phyloP scores from a whole-genome alignment of 2,888 invertebrate species.

The Doris montereyensis region DNA sequence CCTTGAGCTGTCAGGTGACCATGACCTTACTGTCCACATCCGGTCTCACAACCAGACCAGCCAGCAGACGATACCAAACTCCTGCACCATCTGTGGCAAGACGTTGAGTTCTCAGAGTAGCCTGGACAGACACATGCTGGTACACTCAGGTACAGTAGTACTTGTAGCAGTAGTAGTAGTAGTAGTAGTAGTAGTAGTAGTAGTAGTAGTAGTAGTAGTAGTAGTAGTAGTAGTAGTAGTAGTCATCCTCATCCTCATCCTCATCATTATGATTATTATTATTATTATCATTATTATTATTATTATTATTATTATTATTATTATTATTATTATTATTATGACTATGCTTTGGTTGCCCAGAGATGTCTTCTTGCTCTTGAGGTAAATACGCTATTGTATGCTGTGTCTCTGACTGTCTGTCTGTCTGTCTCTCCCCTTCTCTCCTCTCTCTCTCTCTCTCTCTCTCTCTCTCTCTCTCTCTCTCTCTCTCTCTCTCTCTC shows the following conservation, averaged over 20 bases:
- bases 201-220: constrained; percentile 18
- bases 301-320: neutral
- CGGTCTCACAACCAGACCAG: constrained; percentile 73
- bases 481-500: too few species aligned
- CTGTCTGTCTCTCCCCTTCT: too few species aligned
- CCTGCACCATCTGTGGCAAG: constrained; percentile 81
- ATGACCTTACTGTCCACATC: constrained; percentile 82
- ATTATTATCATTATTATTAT: neutral
- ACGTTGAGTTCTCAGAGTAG: constrained; percentile 84
- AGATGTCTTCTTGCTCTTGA: too few species aligned
- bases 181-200: constrained; percentile 18
- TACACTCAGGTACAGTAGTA: constrained; percentile 80
- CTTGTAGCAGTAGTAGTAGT: constrained; percentile 8
- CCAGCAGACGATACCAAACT: constrained; percentile 66
- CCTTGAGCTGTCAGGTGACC: constrained; percentile 77
- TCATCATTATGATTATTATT: too few species aligned
- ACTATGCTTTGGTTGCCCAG: too few species aligned
- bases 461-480: too few species aligned
- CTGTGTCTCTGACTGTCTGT: too few species aligned
- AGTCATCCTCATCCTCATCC: too few species aligned
- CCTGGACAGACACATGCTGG: constrained; percentile 84
- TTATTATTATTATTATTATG: too few species aligned
- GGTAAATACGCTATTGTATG: too few species aligned
- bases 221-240: constrained; percentile 21
- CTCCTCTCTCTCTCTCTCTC: too few species aligned